phyloP scores from a whole-genome alignment of 2,113 vertebrate species.

The Psilopsiagon aymara region DNA sequence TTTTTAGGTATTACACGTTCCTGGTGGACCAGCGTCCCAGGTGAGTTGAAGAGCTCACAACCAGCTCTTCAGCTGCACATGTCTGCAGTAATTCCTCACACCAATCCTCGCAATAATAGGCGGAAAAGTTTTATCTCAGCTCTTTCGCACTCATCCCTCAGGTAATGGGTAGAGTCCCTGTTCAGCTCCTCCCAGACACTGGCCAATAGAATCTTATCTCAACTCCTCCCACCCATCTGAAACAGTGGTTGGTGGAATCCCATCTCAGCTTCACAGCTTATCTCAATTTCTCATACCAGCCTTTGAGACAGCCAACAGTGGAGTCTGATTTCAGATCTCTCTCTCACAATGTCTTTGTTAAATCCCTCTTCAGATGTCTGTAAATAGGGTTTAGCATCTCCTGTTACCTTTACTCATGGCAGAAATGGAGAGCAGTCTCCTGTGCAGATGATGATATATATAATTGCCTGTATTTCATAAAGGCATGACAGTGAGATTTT shows the following conservation, averaged over 20 bases:
- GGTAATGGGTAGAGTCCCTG: not conserved
- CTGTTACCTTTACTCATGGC: not conserved
- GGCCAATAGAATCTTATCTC: not conserved
- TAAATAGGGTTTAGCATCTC: not conserved
- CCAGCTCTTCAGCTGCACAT: not conserved
- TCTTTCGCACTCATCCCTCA: not conserved
- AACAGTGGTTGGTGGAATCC: not conserved
- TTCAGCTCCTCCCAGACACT: not conserved
- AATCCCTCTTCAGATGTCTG: not conserved
- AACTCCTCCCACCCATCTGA: not conserved
- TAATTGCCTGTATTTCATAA: not conserved
- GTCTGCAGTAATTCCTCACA: not conserved
- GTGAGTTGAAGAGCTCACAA: not conserved
- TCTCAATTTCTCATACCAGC: not conserved
- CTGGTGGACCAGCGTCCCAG: not conserved
- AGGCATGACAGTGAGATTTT: not conserved
- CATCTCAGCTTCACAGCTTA: not conserved
- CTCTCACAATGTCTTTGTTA: not conserved
- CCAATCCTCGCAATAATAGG: not conserved
- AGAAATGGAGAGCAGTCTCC: not conserved
- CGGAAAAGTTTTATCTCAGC: not conserved
- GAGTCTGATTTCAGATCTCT: not conserved
- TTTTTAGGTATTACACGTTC: not conserved
- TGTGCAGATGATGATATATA: not conserved
- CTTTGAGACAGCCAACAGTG: not conserved